These are phyloP conservation scores for Taurulus bubalis DNA, from an alignment of 2,113 vertebrate species.

Conservation along the genomic window DNA sequence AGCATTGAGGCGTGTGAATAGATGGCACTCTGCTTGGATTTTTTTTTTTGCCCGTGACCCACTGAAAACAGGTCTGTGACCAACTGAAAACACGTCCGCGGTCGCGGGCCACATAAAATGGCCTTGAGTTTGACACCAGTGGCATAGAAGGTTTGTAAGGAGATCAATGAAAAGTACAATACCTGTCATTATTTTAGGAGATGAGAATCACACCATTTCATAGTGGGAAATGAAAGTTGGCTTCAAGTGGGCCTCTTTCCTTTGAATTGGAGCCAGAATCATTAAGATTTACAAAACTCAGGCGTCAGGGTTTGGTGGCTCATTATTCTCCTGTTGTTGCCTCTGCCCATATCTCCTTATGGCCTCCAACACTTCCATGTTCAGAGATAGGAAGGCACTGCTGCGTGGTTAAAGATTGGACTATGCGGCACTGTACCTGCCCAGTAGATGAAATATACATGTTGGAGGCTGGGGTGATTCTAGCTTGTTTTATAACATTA, in stretches of 20 bases:
- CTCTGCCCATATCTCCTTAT: constrained; percentile 61
- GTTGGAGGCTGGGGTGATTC: constrained; percentile 27
- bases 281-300: constrained; percentile 74
- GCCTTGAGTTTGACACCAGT: too few relatives aligned
- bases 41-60: too few relatives aligned
- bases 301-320: constrained; percentile 51
- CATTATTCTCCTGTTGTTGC: constrained; percentile 71
- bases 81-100: too few relatives aligned
- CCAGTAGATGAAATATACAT: constrained; percentile 53
- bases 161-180: constrained; percentile 41
- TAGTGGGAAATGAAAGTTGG: constrained; percentile 71
- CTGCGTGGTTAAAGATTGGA: constrained; percentile 45
- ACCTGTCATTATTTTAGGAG: constrained; percentile 65
- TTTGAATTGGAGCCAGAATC: constrained; percentile 73
- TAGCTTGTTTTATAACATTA: constrained; percentile 56
- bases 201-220: constrained; percentile 75
- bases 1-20: too few relatives aligned
- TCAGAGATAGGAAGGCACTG: constrained; percentile 58
- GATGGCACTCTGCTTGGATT: too few relatives aligned
- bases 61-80: too few relatives aligned
- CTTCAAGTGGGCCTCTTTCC: constrained; percentile 65
- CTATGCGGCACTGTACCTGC: constrained; percentile 24
- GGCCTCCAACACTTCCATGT: constrained; percentile 64
- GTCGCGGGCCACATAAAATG: too few relatives aligned
- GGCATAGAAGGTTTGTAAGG: constrained; percentile 36